Conservation (phyloP, 2,888 invertebrate genomes). For the Pyralis farinalis region DNA sequence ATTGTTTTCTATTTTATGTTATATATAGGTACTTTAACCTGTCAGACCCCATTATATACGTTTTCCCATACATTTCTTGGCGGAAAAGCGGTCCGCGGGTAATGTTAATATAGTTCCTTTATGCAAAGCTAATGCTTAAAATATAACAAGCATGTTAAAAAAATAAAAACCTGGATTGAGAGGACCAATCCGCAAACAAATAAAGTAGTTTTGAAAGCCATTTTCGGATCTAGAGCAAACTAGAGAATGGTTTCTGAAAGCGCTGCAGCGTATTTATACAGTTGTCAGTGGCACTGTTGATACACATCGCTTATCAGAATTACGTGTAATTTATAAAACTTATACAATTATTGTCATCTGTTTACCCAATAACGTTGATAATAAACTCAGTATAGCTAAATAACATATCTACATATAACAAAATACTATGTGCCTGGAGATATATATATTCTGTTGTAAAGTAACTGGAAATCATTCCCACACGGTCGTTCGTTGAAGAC, state of each 20-base stretch:
- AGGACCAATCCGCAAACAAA: constrained; percentile 4
- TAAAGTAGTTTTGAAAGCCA: constrained; percentile 9
- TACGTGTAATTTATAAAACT: not conserved
- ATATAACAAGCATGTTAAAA: too few relatives aligned
- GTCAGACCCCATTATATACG: too few relatives aligned
- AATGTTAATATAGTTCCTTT: too few relatives aligned
- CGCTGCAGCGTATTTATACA: not conserved
- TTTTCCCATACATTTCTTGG: too few relatives aligned
- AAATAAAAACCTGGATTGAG: constrained; percentile 12
- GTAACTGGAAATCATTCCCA: not conserved
- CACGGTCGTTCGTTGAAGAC: not conserved
- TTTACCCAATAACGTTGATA: not conserved
- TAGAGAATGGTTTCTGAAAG: not conserved
- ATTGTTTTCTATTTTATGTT: too few relatives aligned
- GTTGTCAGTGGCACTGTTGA: not conserved
- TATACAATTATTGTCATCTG: not conserved
- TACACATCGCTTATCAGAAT: not conserved
- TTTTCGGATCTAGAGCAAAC: constrained; percentile 1
- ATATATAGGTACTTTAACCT: too few relatives aligned
- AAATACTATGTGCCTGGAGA: too few relatives aligned
- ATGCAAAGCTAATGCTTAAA: too few relatives aligned
- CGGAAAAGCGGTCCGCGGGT: too few relatives aligned
- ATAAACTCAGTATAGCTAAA: not conserved
- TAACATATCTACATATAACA: too few relatives aligned
- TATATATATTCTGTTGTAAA: not conserved